Evolutionary conservation across 2,888 invertebrate genomes (phyloP), one percentile per base, ranked within the genome.

Genomic region (Toxonevra muliebris): DNA sequence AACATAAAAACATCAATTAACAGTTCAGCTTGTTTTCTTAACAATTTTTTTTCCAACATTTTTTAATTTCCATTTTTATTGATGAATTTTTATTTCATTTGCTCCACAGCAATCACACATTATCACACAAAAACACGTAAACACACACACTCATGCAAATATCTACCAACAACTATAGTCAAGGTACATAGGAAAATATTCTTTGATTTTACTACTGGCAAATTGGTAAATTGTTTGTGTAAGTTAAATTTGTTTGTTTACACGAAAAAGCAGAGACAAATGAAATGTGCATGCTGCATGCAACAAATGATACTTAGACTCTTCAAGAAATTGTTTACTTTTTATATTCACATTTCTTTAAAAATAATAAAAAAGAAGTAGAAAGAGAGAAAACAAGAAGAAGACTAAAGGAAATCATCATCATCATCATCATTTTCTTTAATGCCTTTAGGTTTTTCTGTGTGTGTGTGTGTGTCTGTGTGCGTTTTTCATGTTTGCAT

Each of bases 281-380:
- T 30, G 30, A 30, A 30, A 30, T 30, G 30, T 30, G 30, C 30
- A 30, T 30, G 30, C 30, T 30, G 30, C 30, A 30, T 30, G 30
- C 40, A 63, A 45, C 43, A 40, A 45, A 54, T 63, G 52, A 41
- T 43, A 45, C 62, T 55, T 13, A 17, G 53, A 63, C 42, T 55
- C 57, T 64, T 48, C 57, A 64, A 7, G 30, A 64, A 64, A 55
- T 64, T 57, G 64, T 64, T 64, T 64, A 64, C 64, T 48, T 64
- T 57, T 57, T 57, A 64, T 57, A 57, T 48, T 30, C 30, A 30
- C 30, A 30, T 30, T 30, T 30, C 30, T 30, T 30, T 30, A 30
- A 30, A 30, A 30, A 30, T 30, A 30, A 48, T 12, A 48, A 12
- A 48, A 48, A 48, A 8, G n/a, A n/a, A n/a, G n/a, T n/a, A n/a